Evolutionary conservation across 1,140 invertebrate genomes (phyloP), one percentile per base, ranked within the genome.

Genomic region (Drosophila punjabiensis): DNA sequence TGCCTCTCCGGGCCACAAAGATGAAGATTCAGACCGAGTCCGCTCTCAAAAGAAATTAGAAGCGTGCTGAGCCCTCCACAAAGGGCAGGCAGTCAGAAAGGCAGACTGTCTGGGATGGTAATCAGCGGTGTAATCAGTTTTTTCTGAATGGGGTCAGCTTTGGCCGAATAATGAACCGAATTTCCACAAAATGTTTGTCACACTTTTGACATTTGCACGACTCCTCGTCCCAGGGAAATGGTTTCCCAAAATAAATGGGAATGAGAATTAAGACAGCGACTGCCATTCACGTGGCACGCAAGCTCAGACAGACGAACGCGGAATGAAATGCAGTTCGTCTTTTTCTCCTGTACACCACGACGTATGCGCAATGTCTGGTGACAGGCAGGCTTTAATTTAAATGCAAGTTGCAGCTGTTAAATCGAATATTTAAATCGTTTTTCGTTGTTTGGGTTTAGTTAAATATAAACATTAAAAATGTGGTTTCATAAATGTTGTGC

Each of bases 171-270:
- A 75, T 76, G 59, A 64, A 75, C 59, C 60, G 59, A 58, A 76
- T 76, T 75, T 63, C 50, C 73, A 76, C 70, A 66, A 81, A 77
- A 77, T 60, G 48, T 77, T 65, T 77, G 82, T 78, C 82, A 81
- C 67, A 76, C 75, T 81, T 88, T 77, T 78, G 85, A 89, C 85
- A 89, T 88, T 89, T 89, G 69, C 78, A 78, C 84, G 73, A 87
- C 47, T 74, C 55, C 9, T 10, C 39, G 41, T 61, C 67, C 37
- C 48, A 45, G 33, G 56, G 16, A 62, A 73, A 45, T n/a, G 63
- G 45, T 74, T 63, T 53, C 13, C 13, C n/a, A 18, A 48, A 61
- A 71, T 41, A 64, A 66, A 63, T 59, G 62, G 48, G 67, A 64
- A 79, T 83, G 18, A 43, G 61, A 47, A 53, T 52, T 56, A 50